A percentile compares a stretch with the other conserved stretches of the same genome.
Evolutionary conservation across 2,113 vertebrate genomes (phyloP).

Genomic region (Tachuris rubrigastra): DNA sequence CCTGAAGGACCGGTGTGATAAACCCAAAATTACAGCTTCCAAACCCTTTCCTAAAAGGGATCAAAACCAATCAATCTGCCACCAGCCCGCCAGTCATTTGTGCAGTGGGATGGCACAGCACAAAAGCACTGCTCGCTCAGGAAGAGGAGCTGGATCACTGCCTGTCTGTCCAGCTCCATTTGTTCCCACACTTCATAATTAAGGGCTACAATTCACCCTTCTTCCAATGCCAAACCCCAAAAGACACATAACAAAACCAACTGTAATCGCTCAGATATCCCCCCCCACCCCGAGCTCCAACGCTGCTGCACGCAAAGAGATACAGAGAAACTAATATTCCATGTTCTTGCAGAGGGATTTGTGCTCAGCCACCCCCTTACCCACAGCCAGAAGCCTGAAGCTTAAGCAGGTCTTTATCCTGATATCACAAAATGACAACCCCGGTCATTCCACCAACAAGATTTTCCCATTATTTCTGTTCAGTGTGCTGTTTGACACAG

Average conservation of each 20-base stretch:
- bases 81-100: neutral
- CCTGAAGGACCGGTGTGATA: neutral
- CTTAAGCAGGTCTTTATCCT: slow-evolving; percentile 5
- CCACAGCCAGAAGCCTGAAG: neutral
- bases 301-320: neutral
- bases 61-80: neutral
- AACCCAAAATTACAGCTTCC: neutral
- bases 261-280: rapidly evolving
- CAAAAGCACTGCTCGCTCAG: neutral
- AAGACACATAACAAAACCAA: neutral
- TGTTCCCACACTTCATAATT: slow-evolving; percentile 2
- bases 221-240: slow-evolving; percentile 14
- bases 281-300: neutral
- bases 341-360: neutral
- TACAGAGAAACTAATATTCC: neutral
- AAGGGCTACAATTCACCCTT: slow-evolving; percentile 19
- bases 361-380: rapidly evolving
- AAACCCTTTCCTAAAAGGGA: neutral
- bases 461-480: slow-evolving; percentile 54
- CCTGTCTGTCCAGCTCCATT: neutral
- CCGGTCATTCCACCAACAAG: neutral
- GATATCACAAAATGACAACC: neutral
- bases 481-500: slow-evolving; percentile 10
- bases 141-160: slow-evolving; percentile 6
- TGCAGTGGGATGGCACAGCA: neutral